phyloP scores from a whole-genome alignment of 2,797 vertebrate species.

The Clamator glandarius region DNA sequence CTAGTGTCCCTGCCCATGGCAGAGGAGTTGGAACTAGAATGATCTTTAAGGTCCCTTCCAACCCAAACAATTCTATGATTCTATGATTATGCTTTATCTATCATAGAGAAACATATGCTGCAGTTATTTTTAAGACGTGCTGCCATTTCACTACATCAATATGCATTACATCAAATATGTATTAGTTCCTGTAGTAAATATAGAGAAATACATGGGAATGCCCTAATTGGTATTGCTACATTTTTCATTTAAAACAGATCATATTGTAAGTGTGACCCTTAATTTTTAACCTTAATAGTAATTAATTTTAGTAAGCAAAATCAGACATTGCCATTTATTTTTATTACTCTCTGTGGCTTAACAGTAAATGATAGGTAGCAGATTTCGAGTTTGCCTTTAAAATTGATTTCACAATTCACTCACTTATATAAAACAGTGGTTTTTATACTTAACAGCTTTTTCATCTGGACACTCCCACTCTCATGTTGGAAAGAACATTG shows the following conservation, averaged over 20 bases:
- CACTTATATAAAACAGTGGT: background rate
- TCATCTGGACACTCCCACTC: background rate
- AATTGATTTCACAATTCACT: background rate
- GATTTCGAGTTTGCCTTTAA: background rate
- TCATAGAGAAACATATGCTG: background rate
- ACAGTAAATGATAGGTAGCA: background rate
- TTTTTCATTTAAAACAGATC: background rate
- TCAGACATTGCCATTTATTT: conserved; percentile 6
- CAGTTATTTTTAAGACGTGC: background rate
- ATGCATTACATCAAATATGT: background rate
- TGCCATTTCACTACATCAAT: background rate
- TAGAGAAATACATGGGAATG: background rate
- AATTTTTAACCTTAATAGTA: background rate
- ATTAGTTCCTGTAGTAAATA: conserved; percentile 6
- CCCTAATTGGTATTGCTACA: background rate
- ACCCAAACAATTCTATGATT: no score
- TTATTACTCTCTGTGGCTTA: background rate
- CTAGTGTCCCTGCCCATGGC: no score
- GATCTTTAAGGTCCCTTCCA: no score
- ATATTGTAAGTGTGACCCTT: background rate
- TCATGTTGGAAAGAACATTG: background rate
- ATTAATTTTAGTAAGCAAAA: conserved; percentile 11
- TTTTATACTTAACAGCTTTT: background rate
- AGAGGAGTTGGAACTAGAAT: no score
- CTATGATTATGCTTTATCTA: background rate